phyloP scores from a whole-genome alignment of 2,113 vertebrate genomes.

The Gnathonemus echidnorhynchus region DNA sequence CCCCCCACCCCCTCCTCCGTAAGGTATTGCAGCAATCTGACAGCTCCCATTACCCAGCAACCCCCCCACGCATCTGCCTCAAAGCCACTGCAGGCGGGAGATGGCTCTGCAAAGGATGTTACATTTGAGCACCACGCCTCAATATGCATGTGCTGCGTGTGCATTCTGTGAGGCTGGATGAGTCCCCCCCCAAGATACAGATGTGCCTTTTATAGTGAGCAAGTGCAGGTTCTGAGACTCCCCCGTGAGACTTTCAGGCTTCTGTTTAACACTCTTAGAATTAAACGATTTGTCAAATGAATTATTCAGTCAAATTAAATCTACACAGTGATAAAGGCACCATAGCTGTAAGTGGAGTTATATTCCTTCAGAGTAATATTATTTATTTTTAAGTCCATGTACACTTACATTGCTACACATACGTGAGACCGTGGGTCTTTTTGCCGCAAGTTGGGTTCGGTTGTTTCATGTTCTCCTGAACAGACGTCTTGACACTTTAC shows the following conservation, averaged over 20 bases:
- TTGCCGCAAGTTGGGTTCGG: neutral
- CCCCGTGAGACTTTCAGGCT: neutral
- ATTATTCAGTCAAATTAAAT: conserved; percentile 7
- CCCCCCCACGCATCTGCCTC: neutral
- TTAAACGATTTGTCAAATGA: conserved; percentile 8
- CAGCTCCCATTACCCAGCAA: neutral
- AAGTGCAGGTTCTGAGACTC: neutral
- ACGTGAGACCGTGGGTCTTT: neutral
- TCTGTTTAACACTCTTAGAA: neutral
- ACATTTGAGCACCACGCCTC: neutral
- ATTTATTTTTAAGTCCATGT: neutral
- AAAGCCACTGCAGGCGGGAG: neutral
- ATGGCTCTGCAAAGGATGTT: neutral
- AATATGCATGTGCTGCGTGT: neutral
- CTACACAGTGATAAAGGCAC: neutral
- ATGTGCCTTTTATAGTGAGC: conserved; percentile 25
- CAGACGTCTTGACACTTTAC: neutral
- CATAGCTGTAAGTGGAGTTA: neutral
- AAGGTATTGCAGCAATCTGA: neutral
- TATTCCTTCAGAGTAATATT: neutral
- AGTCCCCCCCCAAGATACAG: neutral
- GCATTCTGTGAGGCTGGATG: neutral
- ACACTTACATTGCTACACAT: neutral
- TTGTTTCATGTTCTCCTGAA: neutral
- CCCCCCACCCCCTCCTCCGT: neutral